phyloP scores from a whole-genome alignment of 1,140 invertebrate genomes.

The Halictus rubicundus region DNA sequence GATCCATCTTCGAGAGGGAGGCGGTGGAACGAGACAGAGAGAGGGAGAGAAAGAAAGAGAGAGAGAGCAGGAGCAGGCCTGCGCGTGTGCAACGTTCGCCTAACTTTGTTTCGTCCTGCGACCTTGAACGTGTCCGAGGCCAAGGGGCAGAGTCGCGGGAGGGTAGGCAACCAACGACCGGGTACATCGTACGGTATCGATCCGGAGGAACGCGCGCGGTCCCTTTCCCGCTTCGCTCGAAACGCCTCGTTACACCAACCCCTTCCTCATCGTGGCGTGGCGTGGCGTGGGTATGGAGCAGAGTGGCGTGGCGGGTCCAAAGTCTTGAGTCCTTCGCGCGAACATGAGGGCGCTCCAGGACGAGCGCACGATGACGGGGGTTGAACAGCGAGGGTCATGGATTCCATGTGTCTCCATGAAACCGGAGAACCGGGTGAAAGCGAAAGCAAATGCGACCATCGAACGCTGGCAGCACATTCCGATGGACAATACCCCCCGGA shows the following conservation, averaged over 20 bases:
- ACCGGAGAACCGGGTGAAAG: background rate
- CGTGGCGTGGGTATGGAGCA: too few relatives aligned
- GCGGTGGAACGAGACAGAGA: background rate
- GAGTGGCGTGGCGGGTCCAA: conserved; percentile 33
- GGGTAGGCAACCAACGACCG: background rate
- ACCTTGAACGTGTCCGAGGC: conserved; percentile 35
- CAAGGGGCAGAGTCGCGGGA: background rate
- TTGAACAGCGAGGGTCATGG: conserved; percentile 30
- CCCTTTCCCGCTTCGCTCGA: conserved; percentile 37
- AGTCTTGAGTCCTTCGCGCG: conserved; percentile 49
- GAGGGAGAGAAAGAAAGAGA: background rate
- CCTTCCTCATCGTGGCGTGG: conserved; percentile 4
- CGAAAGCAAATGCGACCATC: background rate
- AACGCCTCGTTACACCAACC: conserved; percentile 31
- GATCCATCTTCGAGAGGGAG: background rate
- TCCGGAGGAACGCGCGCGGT: too few relatives aligned
- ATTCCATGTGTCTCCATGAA: background rate
- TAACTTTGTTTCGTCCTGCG: conserved; percentile 3
- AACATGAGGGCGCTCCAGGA: conserved; percentile 5
- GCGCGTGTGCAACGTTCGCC: conserved; percentile 19
- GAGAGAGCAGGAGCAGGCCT: background rate
- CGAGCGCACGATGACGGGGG: too few relatives aligned
- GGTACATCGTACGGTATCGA: conserved; percentile 53
- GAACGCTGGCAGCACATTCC: too few relatives aligned
- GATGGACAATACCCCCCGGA: too few relatives aligned